Conservation (phyloP, 2,113 vertebrate genomes). For the Herpailurus yagouaroundi region DNA sequence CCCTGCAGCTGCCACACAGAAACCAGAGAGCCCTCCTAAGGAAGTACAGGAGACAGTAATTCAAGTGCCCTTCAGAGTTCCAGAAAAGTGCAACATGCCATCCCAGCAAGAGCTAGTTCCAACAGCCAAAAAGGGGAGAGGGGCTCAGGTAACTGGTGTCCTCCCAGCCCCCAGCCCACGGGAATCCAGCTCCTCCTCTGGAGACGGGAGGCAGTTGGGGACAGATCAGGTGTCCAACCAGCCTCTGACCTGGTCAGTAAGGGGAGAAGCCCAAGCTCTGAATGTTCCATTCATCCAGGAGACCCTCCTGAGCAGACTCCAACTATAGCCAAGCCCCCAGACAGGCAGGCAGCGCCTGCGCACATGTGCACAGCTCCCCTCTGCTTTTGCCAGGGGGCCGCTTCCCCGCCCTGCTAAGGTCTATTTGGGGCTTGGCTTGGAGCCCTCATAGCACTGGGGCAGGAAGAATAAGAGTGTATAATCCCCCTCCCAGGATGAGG, state of each 20-base stretch:
- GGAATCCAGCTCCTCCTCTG: neutral
- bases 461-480: too few species aligned
- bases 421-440: neutral
- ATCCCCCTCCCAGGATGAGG: neutral
- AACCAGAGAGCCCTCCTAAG: neutral
- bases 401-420: neutral
- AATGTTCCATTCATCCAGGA: neutral
- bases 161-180: neutral
- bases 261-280: neutral
- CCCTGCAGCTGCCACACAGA: neutral
- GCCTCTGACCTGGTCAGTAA: neutral
- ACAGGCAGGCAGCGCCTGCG: neutral
- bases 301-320: neutral
- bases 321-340: neutral
- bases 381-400: too few species aligned
- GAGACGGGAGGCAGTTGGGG: neutral
- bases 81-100: neutral
- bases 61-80: neutral
- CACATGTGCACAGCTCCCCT: rapidly evolving
- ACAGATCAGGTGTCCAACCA: neutral
- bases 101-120: neutral
- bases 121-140: neutral
- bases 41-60: neutral
- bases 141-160: neutral
- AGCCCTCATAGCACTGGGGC: neutral